Conservation (phyloP, 2,888 invertebrate species). For the Falcaria lacertinaria region DNA sequence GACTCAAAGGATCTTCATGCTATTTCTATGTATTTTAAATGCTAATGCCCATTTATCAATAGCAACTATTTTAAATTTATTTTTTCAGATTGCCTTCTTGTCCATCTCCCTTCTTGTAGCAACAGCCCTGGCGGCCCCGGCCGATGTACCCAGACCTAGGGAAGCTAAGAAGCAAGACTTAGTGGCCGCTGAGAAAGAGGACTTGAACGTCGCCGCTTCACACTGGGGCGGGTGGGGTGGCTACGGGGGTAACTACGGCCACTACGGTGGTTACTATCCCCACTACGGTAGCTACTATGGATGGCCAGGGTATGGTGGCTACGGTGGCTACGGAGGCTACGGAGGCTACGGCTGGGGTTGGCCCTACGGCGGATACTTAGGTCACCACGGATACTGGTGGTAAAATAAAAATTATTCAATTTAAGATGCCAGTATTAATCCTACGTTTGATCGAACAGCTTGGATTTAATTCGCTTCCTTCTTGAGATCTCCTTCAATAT, state of each 20-base stretch:
- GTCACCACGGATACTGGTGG: slow-evolving; percentile 36
- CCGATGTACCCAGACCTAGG: slow-evolving; percentile 22
- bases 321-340: slow-evolving; percentile 26
- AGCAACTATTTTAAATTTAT: no score
- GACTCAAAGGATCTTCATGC: no score
- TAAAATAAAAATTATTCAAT: slow-evolving; percentile 14
- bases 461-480: background rate
- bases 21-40: no score
- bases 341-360: slow-evolving; percentile 32
- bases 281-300: slow-evolving; percentile 26
- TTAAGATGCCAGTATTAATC: slow-evolving; percentile 33
- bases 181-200: slow-evolving; percentile 48
- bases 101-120: slow-evolving; percentile 41
- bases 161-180: slow-evolving; percentile 39
- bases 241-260: slow-evolving; percentile 35
- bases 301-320: slow-evolving; percentile 22
- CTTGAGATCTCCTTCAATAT: background rate
- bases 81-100: slow-evolving; percentile 44
- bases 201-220: slow-evolving; percentile 64
- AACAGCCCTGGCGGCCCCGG: slow-evolving; percentile 45
- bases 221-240: slow-evolving; percentile 55
- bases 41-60: no score
- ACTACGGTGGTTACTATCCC: slow-evolving; percentile 31
- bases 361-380: slow-evolving; percentile 30
- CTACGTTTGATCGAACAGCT: slow-evolving; percentile 12